These are phyloP conservation scores for Pseudomyrmex sp. DNA, from an alignment of 1,140 invertebrate genomes.

Conservation along the genomic window DNA sequence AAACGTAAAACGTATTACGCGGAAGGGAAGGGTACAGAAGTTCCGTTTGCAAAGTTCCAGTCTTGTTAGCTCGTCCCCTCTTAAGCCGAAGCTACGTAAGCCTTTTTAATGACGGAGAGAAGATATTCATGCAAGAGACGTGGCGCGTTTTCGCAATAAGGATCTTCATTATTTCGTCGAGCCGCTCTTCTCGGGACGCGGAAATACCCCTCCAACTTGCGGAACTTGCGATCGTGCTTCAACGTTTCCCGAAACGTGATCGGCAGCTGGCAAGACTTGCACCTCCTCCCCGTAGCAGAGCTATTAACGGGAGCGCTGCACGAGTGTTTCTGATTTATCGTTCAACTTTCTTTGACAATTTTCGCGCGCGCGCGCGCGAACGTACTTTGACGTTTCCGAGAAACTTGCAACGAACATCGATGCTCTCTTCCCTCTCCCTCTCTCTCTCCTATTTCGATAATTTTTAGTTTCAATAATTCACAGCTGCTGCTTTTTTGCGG, in stretches of 20 bases:
- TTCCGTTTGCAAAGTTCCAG: slow-evolving; percentile 60
- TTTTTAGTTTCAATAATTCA: neutral
- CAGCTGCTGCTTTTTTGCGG: neutral
- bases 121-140: slow-evolving; percentile 66
- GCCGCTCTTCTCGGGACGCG: neutral
- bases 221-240: slow-evolving; percentile 18
- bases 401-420: neutral
- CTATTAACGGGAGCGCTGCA: slow-evolving; percentile 27
- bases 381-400: neutral
- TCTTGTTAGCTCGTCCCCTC: slow-evolving; percentile 51
- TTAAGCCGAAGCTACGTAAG: slow-evolving; percentile 59
- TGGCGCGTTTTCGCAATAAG: slow-evolving; percentile 57
- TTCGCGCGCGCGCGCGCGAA: neutral
- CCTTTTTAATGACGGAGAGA: slow-evolving; percentile 64
- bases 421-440: too few species aligned
- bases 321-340: slow-evolving; percentile 46
- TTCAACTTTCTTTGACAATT: slow-evolving; percentile 34
- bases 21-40: slow-evolving; percentile 33
- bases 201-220: slow-evolving; percentile 4
- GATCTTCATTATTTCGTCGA: slow-evolving; percentile 54
- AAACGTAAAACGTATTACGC: slow-evolving; percentile 63
- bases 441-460: neutral
- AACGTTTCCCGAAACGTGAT: slow-evolving; percentile 29
- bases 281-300: too few species aligned
- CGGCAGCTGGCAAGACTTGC: slow-evolving; percentile 37